Conservation (phyloP, 2,113 vertebrate species). For the Equus przewalskii region DNA sequence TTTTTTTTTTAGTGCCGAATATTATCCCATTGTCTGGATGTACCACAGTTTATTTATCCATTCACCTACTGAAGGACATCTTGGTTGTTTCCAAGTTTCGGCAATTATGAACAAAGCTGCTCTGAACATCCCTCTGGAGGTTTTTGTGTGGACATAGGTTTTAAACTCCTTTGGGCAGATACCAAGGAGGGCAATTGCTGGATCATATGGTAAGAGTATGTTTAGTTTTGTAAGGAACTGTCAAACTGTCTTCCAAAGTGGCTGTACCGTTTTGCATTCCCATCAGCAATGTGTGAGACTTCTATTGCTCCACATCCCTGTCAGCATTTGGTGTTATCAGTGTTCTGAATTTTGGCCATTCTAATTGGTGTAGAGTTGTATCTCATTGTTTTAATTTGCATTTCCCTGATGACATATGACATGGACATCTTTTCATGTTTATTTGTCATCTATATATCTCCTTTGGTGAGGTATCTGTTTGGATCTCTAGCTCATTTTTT, state of each 20-base stretch:
- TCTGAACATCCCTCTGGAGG: neutral
- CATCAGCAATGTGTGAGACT: neutral
- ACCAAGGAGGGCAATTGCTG: neutral
- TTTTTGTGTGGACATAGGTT: neutral
- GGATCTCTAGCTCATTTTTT: neutral
- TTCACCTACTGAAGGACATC: neutral
- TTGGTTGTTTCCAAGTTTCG: neutral
- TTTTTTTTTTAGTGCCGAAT: neutral
- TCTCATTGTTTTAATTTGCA: neutral
- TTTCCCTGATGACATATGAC: neutral
- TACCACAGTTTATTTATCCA: neutral
- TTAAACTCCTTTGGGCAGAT: neutral
- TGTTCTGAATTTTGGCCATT: neutral
- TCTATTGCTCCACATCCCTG: neutral
- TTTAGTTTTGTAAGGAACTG: neutral
- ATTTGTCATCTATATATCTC: neutral
- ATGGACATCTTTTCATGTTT: too few relatives aligned
- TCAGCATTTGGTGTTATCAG: neutral
- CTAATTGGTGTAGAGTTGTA: neutral
- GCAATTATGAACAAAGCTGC: neutral
- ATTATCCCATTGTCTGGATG: neutral
- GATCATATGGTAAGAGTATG: neutral
- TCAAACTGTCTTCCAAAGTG: neutral
- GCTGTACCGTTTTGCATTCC: neutral
- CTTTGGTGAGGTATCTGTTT: neutral